A percentile compares a stretch with the other conserved stretches of the same genome.
Conservation (phyloP, 2,797 vertebrate genomes). For the Steatocranus sp. region DNA sequence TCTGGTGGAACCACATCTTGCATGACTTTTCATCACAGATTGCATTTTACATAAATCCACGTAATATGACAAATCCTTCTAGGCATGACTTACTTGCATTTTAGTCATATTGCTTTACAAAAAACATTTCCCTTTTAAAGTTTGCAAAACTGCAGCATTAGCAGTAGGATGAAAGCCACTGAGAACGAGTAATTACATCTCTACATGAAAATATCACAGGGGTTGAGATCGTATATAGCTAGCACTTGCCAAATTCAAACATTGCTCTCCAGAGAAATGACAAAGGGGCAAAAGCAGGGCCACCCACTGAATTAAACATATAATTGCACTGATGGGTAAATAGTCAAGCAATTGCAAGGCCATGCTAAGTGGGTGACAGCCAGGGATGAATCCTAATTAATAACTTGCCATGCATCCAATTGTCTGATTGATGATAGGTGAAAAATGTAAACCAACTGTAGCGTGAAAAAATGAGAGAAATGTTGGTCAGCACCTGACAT, state of each 20-base stretch:
- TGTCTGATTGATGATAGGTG: conserved; percentile 19
- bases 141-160: neutral
- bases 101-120: neutral
- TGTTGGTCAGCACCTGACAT: conserved; percentile 11
- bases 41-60: neutral
- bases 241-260: neutral
- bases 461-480: neutral
- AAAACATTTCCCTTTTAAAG: neutral
- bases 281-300: neutral
- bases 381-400: conserved; percentile 35
- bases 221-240: neutral
- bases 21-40: neutral
- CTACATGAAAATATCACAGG: neutral
- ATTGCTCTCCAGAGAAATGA: conserved; percentile 15
- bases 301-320: conserved; percentile 58
- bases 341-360: conserved; percentile 35
- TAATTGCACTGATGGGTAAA: conserved; percentile 51
- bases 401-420: conserved; percentile 3
- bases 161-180: neutral
- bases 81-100: neutral
- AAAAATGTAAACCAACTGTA: conserved; percentile 5
- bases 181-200: neutral
- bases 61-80: neutral
- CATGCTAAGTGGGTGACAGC: conserved; percentile 40
- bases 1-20: neutral